phyloP scores from a whole-genome alignment of 2,797 vertebrate species.

The Micropoecilia bifurca region DNA sequence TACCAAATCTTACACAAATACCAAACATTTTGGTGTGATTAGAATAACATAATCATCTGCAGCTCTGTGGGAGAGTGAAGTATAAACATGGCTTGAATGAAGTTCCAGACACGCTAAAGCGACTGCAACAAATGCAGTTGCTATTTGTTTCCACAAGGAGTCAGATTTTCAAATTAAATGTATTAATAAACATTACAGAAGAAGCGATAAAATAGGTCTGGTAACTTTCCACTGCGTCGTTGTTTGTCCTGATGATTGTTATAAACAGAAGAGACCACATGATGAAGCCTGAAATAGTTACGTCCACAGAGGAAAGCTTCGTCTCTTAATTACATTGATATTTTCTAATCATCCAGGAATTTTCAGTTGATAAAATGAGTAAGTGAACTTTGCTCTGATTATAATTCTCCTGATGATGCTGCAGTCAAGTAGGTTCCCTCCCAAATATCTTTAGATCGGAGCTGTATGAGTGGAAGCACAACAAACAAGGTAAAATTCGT shows the following conservation, averaged over 20 bases:
- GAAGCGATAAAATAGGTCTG: not conserved
- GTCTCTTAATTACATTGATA: constrained; percentile 6
- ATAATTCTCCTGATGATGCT: constrained; percentile 55
- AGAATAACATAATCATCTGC: not conserved
- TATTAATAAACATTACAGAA: not conserved
- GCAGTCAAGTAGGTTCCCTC: constrained; percentile 1
- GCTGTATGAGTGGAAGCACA: constrained; percentile 66
- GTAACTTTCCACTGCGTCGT: constrained; percentile 2
- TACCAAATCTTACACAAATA: not conserved
- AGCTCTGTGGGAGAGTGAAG: not conserved
- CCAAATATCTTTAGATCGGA: constrained; percentile 42
- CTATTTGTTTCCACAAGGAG: constrained; percentile 27
- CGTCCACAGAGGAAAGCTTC: not conserved
- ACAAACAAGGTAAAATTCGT: constrained; percentile 81
- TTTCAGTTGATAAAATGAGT: constrained; percentile 5
- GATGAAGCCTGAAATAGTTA: constrained; percentile 11
- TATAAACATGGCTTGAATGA: not conserved
- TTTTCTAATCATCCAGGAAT: constrained; percentile 19
- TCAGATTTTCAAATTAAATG: constrained; percentile 30
- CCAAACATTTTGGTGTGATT: not conserved
- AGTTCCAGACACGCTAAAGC: not conserved
- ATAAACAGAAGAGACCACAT: not conserved
- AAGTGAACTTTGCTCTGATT: constrained; percentile 17
- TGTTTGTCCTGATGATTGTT: constrained; percentile 4
- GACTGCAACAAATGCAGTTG: constrained; percentile 8